A percentile compares a stretch with the other conserved stretches of the same genome.
These are phyloP conservation scores for Neopelma chrysocephalum DNA, from an alignment of 2,797 vertebrate genomes.

Conservation along the genomic window DNA sequence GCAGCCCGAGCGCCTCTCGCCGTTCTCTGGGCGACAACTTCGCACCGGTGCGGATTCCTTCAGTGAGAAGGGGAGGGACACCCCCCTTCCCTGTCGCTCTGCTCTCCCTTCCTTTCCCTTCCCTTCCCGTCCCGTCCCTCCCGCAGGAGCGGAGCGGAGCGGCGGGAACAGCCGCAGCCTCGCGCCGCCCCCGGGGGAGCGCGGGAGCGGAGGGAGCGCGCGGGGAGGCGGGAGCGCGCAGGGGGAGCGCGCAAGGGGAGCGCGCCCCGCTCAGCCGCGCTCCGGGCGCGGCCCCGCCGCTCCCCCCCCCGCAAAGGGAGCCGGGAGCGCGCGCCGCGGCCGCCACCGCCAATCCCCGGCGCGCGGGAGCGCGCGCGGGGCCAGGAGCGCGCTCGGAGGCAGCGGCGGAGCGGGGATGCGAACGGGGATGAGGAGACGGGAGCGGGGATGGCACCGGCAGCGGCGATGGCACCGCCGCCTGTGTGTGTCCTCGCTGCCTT, in stretches of 20 bases:
- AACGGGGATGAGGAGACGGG: no score
- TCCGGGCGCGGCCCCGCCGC: neutral
- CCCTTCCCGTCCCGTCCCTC: constrained; percentile 62
- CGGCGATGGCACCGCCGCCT: neutral
- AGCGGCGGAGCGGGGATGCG: no score
- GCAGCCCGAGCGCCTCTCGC: constrained; percentile 75
- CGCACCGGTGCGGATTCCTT: constrained; percentile 76
- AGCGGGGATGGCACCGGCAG: no score
- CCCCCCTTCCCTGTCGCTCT: neutral
- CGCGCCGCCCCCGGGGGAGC: neutral
- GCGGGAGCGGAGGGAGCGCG: neutral
- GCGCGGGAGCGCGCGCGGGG: neutral
- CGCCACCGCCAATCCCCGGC: neutral
- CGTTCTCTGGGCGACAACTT: constrained; percentile 77
- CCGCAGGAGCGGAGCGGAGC: constrained; percentile 52
- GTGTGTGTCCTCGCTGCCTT: neutral
- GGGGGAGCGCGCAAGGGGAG: no score
- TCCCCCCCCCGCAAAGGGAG: neutral
- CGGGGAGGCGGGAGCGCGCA: neutral
- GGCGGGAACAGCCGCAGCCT: constrained; percentile 45
- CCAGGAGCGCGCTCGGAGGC: neutral
- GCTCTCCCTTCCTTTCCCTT: neutral
- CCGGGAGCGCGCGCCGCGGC: neutral
- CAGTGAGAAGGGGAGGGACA: constrained; percentile 63
- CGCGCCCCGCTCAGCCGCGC: neutral